Evolutionary conservation across 2,797 vertebrate genomes (phyloP).

Genomic region (Takifugu rubripes): DNA sequence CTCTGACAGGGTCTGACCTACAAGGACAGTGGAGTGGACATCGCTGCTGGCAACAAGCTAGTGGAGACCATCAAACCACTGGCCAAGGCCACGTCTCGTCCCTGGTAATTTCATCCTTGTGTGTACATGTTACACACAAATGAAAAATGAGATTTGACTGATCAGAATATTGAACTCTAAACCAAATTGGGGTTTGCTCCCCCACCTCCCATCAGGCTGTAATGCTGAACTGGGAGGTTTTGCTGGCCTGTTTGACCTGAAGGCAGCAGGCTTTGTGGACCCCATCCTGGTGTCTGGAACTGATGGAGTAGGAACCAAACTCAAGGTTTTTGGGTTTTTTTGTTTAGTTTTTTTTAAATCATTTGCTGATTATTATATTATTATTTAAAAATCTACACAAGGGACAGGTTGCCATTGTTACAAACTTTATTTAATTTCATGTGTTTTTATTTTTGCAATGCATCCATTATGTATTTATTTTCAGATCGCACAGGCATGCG

Average conservation of each 20-base stretch:
- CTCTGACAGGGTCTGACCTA: conserved; percentile 87
- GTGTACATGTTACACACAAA: background rate
- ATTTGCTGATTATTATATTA: no score
- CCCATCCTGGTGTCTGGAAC: conserved; percentile 93
- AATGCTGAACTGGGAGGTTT: conserved; percentile 92
- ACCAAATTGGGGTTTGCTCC: background rate
- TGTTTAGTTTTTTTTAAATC: no score
- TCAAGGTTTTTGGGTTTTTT: conserved; percentile 81
- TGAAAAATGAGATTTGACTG: background rate
- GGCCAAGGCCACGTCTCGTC: conserved; percentile 87
- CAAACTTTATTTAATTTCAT: background rate
- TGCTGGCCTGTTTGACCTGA: conserved; percentile 93
- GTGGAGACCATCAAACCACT: conserved; percentile 92
- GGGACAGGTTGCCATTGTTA: background rate
- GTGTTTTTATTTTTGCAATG: no score
- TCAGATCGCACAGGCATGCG: conserved; percentile 84
- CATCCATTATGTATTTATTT: background rate
- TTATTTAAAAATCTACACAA: no score
- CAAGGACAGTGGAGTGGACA: conserved; percentile 94
- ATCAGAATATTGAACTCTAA: background rate
- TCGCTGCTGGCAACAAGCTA: conserved; percentile 91
- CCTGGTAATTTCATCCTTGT: conserved; percentile 74
- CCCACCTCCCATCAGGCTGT: conserved; percentile 76
- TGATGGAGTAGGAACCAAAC: conserved; percentile 95
- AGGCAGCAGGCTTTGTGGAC: conserved; percentile 89